These are phyloP conservation scores for Pelochelys cantorii DNA, from an alignment of 2,797 vertebrate genomes.

Conservation along the genomic window DNA sequence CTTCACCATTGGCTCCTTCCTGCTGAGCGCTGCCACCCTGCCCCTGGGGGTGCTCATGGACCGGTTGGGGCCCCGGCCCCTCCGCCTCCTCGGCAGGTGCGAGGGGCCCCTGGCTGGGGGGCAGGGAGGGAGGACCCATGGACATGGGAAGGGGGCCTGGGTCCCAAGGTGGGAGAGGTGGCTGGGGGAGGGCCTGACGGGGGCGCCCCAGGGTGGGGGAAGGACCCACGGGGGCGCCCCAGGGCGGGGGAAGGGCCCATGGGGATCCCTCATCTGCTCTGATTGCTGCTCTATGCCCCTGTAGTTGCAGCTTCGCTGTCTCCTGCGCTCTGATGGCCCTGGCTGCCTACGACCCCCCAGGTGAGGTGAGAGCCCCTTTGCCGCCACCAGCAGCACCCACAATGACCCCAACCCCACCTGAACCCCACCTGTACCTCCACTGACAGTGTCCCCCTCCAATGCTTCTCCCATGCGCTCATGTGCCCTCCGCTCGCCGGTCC, in stretches of 20 bases:
- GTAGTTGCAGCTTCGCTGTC: slow-evolving; percentile 85
- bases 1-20: slow-evolving; percentile 92
- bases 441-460: not conserved
- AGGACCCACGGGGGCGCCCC: too few relatives aligned
- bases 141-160: not conserved
- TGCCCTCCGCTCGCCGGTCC: not conserved
- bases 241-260: not conserved
- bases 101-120: not conserved
- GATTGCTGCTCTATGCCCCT: not conserved
- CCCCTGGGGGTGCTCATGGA: slow-evolving; percentile 85
- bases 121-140: not conserved
- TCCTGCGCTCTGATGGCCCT: slow-evolving; percentile 89
- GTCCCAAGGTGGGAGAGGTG: not conserved
- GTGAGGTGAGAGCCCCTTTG: slow-evolving; percentile 72
- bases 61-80: slow-evolving; percentile 86
- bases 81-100: slow-evolving; percentile 92
- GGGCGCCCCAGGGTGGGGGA: not conserved
- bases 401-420: too few relatives aligned
- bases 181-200: too few relatives aligned
- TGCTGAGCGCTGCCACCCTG: slow-evolving; percentile 91
- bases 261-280: not conserved
- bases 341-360: slow-evolving; percentile 80
- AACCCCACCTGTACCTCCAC: too few relatives aligned
- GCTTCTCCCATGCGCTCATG: too few relatives aligned
- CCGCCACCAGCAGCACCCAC: not conserved